Evolutionary conservation across 2,888 invertebrate species (phyloP).

Genomic region (Linnaemya vulpina): DNA sequence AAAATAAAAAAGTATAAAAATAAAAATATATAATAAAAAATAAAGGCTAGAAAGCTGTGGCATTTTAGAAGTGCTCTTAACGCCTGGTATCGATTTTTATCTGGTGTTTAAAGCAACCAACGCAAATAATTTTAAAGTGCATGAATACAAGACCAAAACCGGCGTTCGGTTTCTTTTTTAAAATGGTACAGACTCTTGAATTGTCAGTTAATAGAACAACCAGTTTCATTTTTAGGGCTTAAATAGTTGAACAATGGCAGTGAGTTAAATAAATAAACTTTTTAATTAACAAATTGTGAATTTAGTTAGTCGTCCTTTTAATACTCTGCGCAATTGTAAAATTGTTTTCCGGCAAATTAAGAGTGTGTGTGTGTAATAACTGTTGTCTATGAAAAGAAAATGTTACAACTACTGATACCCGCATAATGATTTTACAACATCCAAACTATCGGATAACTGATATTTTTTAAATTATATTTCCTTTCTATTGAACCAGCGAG

Average conservation of each 20-base stretch:
- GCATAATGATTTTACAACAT: too few relatives aligned
- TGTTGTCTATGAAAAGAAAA: too few relatives aligned
- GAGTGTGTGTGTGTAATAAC: too few relatives aligned
- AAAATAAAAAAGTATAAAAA: too few relatives aligned
- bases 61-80: constrained; percentile 9
- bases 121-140: constrained; percentile 2
- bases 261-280: neutral
- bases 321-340: neutral
- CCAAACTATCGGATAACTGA: too few relatives aligned
- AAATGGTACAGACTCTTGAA: neutral
- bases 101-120: constrained; percentile 8
- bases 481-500: too few relatives aligned
- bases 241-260: neutral
- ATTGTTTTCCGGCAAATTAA: neutral
- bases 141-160: neutral
- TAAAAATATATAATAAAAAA: too few relatives aligned
- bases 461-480: too few relatives aligned
- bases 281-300: neutral
- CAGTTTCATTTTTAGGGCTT: neutral
- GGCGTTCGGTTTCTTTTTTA: neutral
- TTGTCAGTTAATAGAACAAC: neutral
- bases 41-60: neutral
- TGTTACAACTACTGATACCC: too few relatives aligned
- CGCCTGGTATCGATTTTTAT: constrained; percentile 47
- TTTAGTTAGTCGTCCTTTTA: neutral